Percentiles rank a stretch among this genome's conserved stretches.
Evolutionary conservation across 2,113 vertebrate species (phyloP).

Genomic region (Cyprinodon tularosa): DNA sequence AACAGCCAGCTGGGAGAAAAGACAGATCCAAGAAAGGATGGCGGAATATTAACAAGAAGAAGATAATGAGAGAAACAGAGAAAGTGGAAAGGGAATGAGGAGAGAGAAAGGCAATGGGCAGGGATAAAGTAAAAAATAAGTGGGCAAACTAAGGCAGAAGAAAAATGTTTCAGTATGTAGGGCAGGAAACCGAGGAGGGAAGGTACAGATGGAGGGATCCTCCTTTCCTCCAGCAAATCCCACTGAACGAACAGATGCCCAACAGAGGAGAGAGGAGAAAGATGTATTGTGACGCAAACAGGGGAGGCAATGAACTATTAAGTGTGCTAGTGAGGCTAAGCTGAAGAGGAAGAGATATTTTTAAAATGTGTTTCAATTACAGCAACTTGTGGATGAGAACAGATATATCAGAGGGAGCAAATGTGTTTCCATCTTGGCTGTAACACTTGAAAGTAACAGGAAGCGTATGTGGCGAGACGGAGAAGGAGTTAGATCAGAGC

Average conservation of each 20-base stretch:
- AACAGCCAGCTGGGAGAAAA: slow-evolving; percentile 73
- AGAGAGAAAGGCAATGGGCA: background rate
- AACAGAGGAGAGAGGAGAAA: slow-evolving; percentile 25
- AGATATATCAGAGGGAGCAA: background rate
- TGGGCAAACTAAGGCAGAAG: slow-evolving; percentile 17
- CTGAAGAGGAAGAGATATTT: slow-evolving; percentile 2
- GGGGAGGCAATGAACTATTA: slow-evolving; percentile 19
- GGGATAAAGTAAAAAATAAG: background rate
- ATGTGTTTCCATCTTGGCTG: slow-evolving; percentile 2
- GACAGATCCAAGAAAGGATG: slow-evolving; percentile 11
- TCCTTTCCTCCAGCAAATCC: slow-evolving; percentile 52
- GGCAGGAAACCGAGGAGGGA: slow-evolving; percentile 33
- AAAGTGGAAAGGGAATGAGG: background rate
- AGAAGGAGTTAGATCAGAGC: slow-evolving; percentile 49
- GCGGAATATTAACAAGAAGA: slow-evolving; percentile 15
- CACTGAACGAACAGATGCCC: slow-evolving; percentile 57
- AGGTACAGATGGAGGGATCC: slow-evolving; percentile 53
- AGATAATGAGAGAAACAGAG: background rate
- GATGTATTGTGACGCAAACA: slow-evolving; percentile 1
- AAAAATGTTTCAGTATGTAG: slow-evolving; percentile 28
- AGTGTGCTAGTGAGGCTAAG: background rate
- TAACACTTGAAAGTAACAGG: slow-evolving; percentile 6
- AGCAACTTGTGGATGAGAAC: background rate
- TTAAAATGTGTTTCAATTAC: slow-evolving; percentile 16
- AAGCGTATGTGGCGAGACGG: slow-evolving; percentile 16